phyloP scores from a whole-genome alignment of 2,888 invertebrate genomes.

The Leptopilina drosophilae region DNA sequence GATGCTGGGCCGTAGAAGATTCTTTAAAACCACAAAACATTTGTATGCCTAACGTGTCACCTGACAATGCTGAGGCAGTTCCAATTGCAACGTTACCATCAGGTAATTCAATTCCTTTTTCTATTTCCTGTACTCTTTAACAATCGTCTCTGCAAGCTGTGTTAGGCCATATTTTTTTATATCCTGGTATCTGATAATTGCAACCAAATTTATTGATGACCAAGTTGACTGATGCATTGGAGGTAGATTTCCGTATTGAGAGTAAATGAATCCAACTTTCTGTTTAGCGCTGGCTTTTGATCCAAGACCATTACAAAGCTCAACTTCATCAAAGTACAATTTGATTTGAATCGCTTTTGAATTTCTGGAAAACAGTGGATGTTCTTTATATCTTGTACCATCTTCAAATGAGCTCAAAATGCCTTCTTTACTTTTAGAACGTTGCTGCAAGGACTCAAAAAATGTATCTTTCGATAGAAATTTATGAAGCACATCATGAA shows the following conservation, averaged over 20 bases:
- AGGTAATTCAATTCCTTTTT: too few species aligned
- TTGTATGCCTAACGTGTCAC: not conserved
- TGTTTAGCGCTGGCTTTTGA: too few species aligned
- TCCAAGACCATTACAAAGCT: not conserved
- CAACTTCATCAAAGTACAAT: not conserved
- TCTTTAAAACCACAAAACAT: not conserved
- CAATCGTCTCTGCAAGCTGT: too few species aligned
- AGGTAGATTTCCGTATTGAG: too few species aligned
- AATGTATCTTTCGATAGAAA: not conserved
- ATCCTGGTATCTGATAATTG: too few species aligned
- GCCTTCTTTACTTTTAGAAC: not conserved
- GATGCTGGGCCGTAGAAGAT: not conserved
- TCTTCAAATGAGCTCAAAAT: not conserved
- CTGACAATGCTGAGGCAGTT: not conserved
- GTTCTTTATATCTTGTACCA: not conserved
- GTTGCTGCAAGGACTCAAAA: not conserved
- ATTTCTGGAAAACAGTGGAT: not conserved
- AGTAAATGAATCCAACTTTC: too few species aligned
- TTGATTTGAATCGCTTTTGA: not conserved
- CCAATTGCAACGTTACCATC: too few species aligned
- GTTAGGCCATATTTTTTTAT: too few species aligned
- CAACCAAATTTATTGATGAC: too few species aligned
- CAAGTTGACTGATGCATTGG: too few species aligned
- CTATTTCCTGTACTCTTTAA: too few species aligned
- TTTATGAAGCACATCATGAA: not conserved